Conservation (phyloP, 2,113 vertebrate species). For the Sula dactylatra region DNA sequence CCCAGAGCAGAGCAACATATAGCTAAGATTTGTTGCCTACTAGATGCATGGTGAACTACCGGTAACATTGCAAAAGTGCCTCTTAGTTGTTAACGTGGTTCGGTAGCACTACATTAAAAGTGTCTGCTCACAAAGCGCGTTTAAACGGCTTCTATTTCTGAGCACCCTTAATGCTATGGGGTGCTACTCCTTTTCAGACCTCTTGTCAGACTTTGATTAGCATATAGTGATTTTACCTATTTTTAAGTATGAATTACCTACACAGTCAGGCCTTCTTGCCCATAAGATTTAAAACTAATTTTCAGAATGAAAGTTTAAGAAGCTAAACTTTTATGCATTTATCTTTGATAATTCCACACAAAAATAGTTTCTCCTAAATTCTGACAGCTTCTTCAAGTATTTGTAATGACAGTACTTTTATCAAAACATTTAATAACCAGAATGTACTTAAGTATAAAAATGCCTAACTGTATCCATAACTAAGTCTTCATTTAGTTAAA, state of each 20-base stretch:
- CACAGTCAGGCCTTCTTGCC: background rate
- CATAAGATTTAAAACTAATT: background rate
- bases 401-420: background rate
- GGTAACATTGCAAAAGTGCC: background rate
- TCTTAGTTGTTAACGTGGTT: background rate
- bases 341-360: background rate
- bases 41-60: fast-evolving
- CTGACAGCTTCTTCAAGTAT: background rate
- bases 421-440: background rate
- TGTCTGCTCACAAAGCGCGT: background rate
- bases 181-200: background rate
- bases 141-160: background rate
- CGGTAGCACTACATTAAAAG: fast-evolving
- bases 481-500: background rate
- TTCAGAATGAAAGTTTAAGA: background rate
- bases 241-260: background rate
- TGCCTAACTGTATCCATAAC: background rate
- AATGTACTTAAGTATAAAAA: background rate
- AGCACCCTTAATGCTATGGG: background rate
- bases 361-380: background rate
- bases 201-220: background rate
- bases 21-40: background rate
- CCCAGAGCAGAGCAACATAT: background rate
- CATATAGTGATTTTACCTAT: background rate
- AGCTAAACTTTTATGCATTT: background rate